Percentiles rank a stretch among this genome's conserved stretches.
phyloP scores from a whole-genome alignment of 2,113 vertebrate genomes.

The Colius striatus region DNA sequence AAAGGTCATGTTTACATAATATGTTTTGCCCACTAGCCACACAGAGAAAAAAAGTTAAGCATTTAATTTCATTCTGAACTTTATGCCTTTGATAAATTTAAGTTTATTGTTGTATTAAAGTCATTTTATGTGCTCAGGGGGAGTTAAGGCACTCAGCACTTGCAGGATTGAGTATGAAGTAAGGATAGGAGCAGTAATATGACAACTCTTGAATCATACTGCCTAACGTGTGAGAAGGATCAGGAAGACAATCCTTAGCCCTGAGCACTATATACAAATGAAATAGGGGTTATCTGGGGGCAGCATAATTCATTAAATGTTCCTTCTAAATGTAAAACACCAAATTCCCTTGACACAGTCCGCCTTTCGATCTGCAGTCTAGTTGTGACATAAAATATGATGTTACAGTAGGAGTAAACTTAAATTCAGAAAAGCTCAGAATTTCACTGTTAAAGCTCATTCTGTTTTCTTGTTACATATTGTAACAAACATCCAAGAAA shows the following conservation, averaged over 20 bases:
- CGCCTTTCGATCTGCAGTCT: constrained; percentile 46
- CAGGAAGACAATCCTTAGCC: constrained; percentile 68
- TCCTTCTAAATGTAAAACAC: constrained; percentile 72
- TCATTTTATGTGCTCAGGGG: background rate
- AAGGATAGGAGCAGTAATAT: background rate
- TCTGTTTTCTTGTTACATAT: background rate
- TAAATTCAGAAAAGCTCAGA: constrained; percentile 5
- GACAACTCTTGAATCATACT: constrained; percentile 15
- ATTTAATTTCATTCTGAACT: constrained; percentile 21
- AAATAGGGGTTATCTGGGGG: constrained; percentile 72
- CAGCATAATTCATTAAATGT: constrained; percentile 70
- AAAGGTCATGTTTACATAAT: background rate
- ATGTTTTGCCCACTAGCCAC: background rate
- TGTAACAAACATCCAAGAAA: background rate
- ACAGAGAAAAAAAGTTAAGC: background rate
- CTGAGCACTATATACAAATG: constrained; percentile 70
- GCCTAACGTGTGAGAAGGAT: constrained; percentile 45
- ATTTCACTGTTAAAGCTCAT: background rate
- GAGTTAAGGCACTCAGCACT: background rate
- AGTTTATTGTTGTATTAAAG: constrained; percentile 1
- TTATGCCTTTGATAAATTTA: constrained; percentile 29
- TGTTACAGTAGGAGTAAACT: constrained; percentile 41
- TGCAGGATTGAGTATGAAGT: background rate
- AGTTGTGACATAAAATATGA: constrained; percentile 38
- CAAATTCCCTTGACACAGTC: constrained; percentile 40